phyloP scores from a whole-genome alignment of 2,888 invertebrate genomes.

The Drosophila emarginata region DNA sequence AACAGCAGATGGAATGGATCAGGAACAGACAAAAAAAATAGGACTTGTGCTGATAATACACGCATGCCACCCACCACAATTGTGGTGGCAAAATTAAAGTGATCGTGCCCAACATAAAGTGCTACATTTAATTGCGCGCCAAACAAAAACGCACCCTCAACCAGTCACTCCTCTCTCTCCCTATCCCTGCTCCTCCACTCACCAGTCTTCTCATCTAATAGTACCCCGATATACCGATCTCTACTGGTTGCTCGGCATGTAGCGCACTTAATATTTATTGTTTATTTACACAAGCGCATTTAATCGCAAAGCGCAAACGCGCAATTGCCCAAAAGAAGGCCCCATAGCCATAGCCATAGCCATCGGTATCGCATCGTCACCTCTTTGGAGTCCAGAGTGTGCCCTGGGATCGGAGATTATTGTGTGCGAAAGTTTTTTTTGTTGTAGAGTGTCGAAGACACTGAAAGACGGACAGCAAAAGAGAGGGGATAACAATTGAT shows the following conservation, averaged over 20 bases:
- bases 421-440: slow-evolving; percentile 4
- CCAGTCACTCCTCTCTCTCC: not conserved
- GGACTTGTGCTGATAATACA: slow-evolving; percentile 27
- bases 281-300: slow-evolving; percentile 76
- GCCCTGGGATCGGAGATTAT: slow-evolving; percentile 1
- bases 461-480: slow-evolving; percentile 9
- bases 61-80: slow-evolving; percentile 49
- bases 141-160: not conserved
- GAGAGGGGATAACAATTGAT: not conserved
- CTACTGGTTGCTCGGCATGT: slow-evolving; percentile 49
- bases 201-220: too few species aligned
- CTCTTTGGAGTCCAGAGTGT: slow-evolving; percentile 1
- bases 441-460: slow-evolving; percentile 19
- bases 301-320: slow-evolving; percentile 76
- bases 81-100: not conserved
- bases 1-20: not conserved
- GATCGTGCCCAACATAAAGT: slow-evolving; percentile 57
- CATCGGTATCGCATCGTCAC: slow-evolving; percentile 27
- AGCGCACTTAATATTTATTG: slow-evolving; percentile 76
- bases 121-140: slow-evolving; percentile 59
- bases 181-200: not conserved
- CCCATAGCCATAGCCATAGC: slow-evolving; percentile 19
- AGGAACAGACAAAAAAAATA: not conserved
- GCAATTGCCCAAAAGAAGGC: slow-evolving; percentile 57
- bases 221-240: slow-evolving; percentile 1